These are phyloP conservation scores for Lipophrys pholis DNA, from an alignment of 2,113 vertebrate genomes.

Conservation along the genomic window DNA sequence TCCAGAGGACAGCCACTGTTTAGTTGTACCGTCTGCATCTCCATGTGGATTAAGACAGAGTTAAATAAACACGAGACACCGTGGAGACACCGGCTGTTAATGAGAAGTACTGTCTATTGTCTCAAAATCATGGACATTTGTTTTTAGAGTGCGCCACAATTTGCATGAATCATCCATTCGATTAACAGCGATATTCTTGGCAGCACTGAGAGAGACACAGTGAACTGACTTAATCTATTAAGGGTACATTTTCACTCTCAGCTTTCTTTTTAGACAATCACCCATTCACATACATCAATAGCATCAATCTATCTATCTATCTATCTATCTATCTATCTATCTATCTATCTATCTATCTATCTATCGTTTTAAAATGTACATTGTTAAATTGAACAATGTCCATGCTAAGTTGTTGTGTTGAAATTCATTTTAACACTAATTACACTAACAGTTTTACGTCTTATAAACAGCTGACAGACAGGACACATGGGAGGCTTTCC, in stretches of 20 bases:
- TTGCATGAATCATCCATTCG: conserved; percentile 36
- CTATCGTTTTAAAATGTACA: no score
- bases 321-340: no score
- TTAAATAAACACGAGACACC: conserved; percentile 48
- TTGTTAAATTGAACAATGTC: neutral
- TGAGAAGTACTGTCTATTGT: conserved; percentile 49
- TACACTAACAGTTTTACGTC: conserved; percentile 28
- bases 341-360: no score
- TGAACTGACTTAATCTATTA: no score
- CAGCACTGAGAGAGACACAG: neutral
- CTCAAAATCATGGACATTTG: conserved; percentile 38
- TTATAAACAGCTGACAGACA: conserved; percentile 52
- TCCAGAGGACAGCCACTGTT: conserved; percentile 73
- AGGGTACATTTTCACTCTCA: no score
- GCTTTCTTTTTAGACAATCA: no score
- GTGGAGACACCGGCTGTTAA: conserved; percentile 24
- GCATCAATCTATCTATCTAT: no score
- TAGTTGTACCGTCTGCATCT: conserved; percentile 58
- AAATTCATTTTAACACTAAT: conserved; percentile 49
- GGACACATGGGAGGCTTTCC: conserved; percentile 58
- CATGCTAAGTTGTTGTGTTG: conserved; percentile 23
- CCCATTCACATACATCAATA: no score
- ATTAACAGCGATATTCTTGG: conserved; percentile 19
- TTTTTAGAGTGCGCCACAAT: conserved; percentile 38
- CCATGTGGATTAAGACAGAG: conserved; percentile 50